These are phyloP conservation scores for Oscheius myriophilus DNA, from an alignment of 2,888 invertebrate species.

Conservation along the genomic window DNA sequence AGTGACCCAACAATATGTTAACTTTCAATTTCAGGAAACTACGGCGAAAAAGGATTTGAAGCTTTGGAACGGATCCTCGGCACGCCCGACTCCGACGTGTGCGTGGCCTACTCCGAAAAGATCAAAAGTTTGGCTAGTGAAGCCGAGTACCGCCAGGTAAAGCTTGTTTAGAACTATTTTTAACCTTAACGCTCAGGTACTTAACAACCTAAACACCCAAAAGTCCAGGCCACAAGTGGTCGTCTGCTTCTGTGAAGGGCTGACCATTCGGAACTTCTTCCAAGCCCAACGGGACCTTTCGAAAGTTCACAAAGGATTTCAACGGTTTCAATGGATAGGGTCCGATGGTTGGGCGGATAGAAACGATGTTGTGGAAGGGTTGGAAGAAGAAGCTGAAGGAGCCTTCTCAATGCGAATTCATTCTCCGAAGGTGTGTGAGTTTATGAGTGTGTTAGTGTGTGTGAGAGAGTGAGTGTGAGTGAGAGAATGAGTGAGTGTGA, in stretches of 20 bases:
- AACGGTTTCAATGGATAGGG: slow-evolving; percentile 69
- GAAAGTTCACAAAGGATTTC: slow-evolving; percentile 30
- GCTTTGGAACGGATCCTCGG: slow-evolving; percentile 76
- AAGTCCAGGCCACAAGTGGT: slow-evolving; percentile 68
- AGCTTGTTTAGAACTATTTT: background rate
- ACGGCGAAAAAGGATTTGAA: slow-evolving; percentile 82
- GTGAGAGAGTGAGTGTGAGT: no score
- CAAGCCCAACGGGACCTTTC: slow-evolving; percentile 62
- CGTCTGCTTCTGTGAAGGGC: slow-evolving; percentile 83
- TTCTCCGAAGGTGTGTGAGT: slow-evolving; percentile 81
- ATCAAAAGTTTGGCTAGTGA: slow-evolving; percentile 72
- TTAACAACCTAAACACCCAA: slow-evolving; percentile 49
- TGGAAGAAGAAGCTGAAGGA: slow-evolving; percentile 79
- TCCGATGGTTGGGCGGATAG: slow-evolving; percentile 67
- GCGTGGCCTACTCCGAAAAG: slow-evolving; percentile 80
- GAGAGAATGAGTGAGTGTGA: no score
- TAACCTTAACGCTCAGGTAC: slow-evolving; percentile 38
- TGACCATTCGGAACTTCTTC: slow-evolving; percentile 75
- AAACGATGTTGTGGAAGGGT: slow-evolving; percentile 79
- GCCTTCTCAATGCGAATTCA: slow-evolving; percentile 82
- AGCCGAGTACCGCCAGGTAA: slow-evolving; percentile 48
- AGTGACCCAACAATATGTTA: no score
- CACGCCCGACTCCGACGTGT: slow-evolving; percentile 74
- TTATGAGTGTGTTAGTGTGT: no score
- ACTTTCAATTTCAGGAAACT: slow-evolving; percentile 77